Evolutionary conservation across 2,888 invertebrate species (phyloP), one percentile per base, ranked within the genome.

Genomic region (Orchestes rusci): DNA sequence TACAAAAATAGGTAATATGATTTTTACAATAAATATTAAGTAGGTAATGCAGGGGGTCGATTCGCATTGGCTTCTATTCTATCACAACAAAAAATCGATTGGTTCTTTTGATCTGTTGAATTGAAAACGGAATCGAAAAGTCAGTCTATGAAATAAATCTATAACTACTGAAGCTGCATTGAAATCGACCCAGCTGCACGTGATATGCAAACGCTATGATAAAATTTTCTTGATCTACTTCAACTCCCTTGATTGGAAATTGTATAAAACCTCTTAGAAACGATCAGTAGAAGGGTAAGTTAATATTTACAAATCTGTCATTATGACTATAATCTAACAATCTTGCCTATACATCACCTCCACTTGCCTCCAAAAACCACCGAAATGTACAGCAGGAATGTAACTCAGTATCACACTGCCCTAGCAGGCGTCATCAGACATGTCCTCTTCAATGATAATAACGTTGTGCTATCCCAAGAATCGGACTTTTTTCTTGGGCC

Each of bases 121-220:
- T n/a, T n/a, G n/a, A n/a, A n/a, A n/a, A n/a, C n/a, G n/a, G n/a
- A n/a, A n/a, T n/a, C n/a, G n/a, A n/a, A n/a, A n/a, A n/a, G n/a
- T n/a, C n/a, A n/a, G n/a, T n/a, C n/a, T n/a, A n/a, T n/a, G n/a
- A n/a, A n/a, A n/a, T n/a, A n/a, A n/a, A n/a, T n/a, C n/a, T n/a
- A n/a, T n/a, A n/a, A n/a, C n/a, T n/a, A n/a, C n/a, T n/a, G n/a
- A 4, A 18, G 3, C 2, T 17, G 18, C 7, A 30, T 13, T 13
- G 13, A 30, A 13, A n/a, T 36, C 32, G 37, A 27, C 16, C 19
- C 20, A 38, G n/a, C n/a, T 10, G 15, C 12, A 20, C 41, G 29
- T 63, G 63, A 63, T 63, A 63, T 63, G 63, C 61, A 58, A 57
- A 56, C 54, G 44, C 60, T 59, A 58, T 59, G 63, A 62, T 63